Evolutionary conservation across 2,797 vertebrate species (phyloP).

Genomic region (Xenops minutus): DNA sequence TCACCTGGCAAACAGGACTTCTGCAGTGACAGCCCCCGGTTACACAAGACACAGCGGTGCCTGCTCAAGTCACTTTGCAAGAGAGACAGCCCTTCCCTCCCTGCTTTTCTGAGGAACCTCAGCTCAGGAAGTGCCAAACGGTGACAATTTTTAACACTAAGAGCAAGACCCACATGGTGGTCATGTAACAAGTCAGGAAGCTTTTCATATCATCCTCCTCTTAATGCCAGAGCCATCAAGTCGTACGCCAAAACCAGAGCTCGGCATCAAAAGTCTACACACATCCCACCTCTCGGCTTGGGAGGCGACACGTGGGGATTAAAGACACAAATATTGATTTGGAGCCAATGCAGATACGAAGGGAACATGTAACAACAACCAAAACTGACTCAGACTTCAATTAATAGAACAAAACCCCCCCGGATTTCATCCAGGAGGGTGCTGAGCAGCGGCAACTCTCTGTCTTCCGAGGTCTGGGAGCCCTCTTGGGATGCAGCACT

Average conservation of each 20-base stretch:
- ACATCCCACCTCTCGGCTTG: not conserved
- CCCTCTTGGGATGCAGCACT: not conserved
- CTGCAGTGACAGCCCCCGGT: not conserved
- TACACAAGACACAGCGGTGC: accelerated
- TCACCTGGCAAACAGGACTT: not conserved
- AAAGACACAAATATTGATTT: slow-evolving; percentile 43
- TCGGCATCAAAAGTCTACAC: not conserved
- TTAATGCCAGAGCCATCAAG: not conserved
- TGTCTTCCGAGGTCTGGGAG: not conserved
- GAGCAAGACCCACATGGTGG: not conserved
- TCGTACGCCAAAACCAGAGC: not conserved
- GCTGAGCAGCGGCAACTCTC: not conserved
- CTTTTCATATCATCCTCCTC: not conserved
- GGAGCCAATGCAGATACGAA: slow-evolving; percentile 6
- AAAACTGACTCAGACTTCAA: slow-evolving; percentile 20
- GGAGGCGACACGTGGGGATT: slow-evolving; percentile 38
- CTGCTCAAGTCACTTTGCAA: not conserved
- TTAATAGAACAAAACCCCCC: not conserved
- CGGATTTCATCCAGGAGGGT: not conserved
- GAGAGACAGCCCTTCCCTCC: not conserved
- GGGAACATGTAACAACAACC: slow-evolving; percentile 11
- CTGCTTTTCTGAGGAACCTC: not conserved
- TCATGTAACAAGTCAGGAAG: not conserved
- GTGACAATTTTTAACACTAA: not conserved
- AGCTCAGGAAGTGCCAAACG: not conserved